Conservation (phyloP, 2,888 invertebrate species). For the Stenodera caucasica region DNA sequence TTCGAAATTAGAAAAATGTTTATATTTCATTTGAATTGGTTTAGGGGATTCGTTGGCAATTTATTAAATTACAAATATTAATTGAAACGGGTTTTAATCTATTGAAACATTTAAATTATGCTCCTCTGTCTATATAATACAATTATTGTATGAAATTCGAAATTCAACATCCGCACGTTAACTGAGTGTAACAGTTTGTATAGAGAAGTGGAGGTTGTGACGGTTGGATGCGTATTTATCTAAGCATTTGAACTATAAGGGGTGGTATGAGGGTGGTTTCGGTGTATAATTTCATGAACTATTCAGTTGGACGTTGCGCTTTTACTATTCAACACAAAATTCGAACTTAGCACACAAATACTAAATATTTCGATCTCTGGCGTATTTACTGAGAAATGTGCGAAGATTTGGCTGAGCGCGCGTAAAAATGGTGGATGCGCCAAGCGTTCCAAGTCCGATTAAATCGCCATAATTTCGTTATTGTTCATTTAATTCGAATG, state of each 20-base stretch:
- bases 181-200: slow-evolving; percentile 29
- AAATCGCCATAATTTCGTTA: no score
- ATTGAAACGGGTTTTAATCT: background rate
- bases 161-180: slow-evolving; percentile 30
- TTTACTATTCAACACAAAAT: background rate
- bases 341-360: no score
- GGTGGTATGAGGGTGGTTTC: background rate
- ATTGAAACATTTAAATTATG: background rate
- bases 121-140: slow-evolving; percentile 20
- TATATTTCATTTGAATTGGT: no score
- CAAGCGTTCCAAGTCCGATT: no score
- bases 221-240: slow-evolving; percentile 31
- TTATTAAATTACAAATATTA: background rate
- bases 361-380: no score
- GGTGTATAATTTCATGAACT: background rate
- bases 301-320: slow-evolving; percentile 4
- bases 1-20: no score
- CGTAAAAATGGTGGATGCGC: background rate
- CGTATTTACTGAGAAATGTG: no score
- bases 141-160: slow-evolving; percentile 30
- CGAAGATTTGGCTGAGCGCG: no score
- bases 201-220: slow-evolving; percentile 18
- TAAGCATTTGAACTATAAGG: slow-evolving; percentile 23
- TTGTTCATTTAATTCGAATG: background rate
- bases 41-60: background rate